phyloP scores from a whole-genome alignment of 2,888 invertebrate species.

The Tinea trinotella region DNA sequence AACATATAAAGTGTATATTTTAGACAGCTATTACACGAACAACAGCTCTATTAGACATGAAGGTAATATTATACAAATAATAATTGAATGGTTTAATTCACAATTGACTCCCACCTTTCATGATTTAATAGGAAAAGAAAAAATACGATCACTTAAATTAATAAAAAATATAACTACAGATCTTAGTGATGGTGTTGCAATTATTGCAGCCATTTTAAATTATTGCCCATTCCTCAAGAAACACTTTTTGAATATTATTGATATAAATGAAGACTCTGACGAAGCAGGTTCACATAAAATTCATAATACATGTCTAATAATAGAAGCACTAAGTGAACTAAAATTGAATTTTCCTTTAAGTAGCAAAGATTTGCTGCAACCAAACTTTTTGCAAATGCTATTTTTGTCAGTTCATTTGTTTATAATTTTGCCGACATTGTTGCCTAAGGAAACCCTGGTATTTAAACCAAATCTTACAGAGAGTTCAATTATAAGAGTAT shows the following conservation, averaged over 20 bases:
- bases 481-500: slow-evolving; percentile 46
- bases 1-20: slow-evolving; percentile 71
- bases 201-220: slow-evolving; percentile 66
- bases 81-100: slow-evolving; percentile 50
- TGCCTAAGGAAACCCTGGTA: slow-evolving; percentile 48
- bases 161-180: slow-evolving; percentile 62
- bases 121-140: slow-evolving; percentile 32
- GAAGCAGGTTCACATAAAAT: slow-evolving; percentile 35
- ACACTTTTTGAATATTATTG: slow-evolving; percentile 57
- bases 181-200: slow-evolving; percentile 68
- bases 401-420: slow-evolving; percentile 72
- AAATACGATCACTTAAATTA: slow-evolving; percentile 31
- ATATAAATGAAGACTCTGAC: slow-evolving; percentile 47
- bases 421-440: slow-evolving; percentile 66
- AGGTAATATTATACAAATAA: slow-evolving; percentile 44
- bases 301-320: slow-evolving; percentile 72
- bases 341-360: slow-evolving; percentile 68
- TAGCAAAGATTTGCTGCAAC: slow-evolving; percentile 63
- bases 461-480: slow-evolving; percentile 61
- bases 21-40: slow-evolving; percentile 62
- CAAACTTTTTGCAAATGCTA: slow-evolving; percentile 71
- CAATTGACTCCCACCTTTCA: slow-evolving; percentile 40
- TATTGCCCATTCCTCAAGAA: slow-evolving; percentile 72
- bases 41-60: slow-evolving; percentile 48
- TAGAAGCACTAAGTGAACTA: slow-evolving; percentile 67